These are phyloP conservation scores for Harpegnathos saltator DNA, from an alignment of 1,140 invertebrate species.

Conservation along the genomic window DNA sequence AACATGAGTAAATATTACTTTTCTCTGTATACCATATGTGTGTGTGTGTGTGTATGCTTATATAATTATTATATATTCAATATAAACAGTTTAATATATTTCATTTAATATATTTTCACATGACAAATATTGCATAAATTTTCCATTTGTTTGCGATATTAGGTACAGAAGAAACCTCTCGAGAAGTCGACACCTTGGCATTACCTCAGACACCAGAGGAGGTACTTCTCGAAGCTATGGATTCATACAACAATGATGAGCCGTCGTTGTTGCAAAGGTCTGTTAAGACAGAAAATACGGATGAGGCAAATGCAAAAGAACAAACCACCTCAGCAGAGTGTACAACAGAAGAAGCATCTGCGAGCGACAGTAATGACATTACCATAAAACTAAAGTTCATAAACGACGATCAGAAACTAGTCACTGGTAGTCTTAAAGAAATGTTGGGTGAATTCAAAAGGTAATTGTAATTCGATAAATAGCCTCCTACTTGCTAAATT, in stretches of 20 bases:
- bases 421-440: constrained; percentile 91
- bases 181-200: constrained; percentile 61
- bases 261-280: constrained; percentile 67
- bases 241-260: constrained; percentile 79
- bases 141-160: constrained; percentile 26
- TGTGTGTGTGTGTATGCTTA: too few species aligned
- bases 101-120: too few species aligned
- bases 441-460: constrained; percentile 95
- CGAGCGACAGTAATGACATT: constrained; percentile 85
- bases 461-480: constrained; percentile 83
- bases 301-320: constrained; percentile 51
- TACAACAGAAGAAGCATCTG: constrained; percentile 55
- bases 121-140: background rate
- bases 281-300: constrained; percentile 48
- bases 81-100: too few species aligned
- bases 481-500: background rate
- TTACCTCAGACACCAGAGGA: constrained; percentile 77
- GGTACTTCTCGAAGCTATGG: constrained; percentile 83
- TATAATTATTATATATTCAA: too few species aligned
- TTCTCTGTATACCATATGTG: too few species aligned
- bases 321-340: constrained; percentile 57
- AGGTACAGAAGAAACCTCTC: constrained; percentile 63
- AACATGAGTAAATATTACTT: constrained; percentile 47
- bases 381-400: constrained; percentile 94
- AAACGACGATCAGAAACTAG: constrained; percentile 93